A percentile compares a stretch with the other conserved stretches of the same genome.
phyloP scores from a whole-genome alignment of 2,113 vertebrate species.

The Zosterops hypoxanthus region DNA sequence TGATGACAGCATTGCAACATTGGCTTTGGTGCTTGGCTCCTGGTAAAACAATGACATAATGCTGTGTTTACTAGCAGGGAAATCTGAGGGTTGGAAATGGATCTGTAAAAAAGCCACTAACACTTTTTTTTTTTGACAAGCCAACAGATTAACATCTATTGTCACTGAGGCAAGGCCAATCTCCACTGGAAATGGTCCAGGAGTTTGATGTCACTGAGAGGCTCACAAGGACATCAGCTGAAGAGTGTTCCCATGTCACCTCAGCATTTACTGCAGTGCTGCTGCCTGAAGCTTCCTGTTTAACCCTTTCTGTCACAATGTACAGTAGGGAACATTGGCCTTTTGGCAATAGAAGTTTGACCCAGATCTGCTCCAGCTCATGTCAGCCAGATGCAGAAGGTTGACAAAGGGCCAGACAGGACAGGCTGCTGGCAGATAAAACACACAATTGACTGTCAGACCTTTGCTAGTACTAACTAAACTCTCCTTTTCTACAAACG shows the following conservation, averaged over 20 bases:
- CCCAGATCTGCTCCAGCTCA: not conserved
- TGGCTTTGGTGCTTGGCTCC: constrained; percentile 50
- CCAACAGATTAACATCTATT: constrained; percentile 70
- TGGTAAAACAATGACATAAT: constrained; percentile 46
- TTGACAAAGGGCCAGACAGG: not conserved
- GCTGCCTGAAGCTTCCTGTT: not conserved
- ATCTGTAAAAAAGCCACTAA: constrained; percentile 48
- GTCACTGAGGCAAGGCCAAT: constrained; percentile 67
- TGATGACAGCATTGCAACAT: constrained; percentile 2
- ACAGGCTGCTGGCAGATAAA: not conserved
- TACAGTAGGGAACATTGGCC: not conserved
- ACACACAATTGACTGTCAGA: not conserved
- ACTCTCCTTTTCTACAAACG: not conserved
- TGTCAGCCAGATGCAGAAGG: not conserved
- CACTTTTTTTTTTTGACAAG: constrained; percentile 42
- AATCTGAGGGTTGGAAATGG: constrained; percentile 53
- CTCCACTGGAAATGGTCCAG: constrained; percentile 25
- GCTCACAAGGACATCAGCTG: constrained; percentile 26
- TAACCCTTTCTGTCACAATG: not conserved
- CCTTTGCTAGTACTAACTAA: not conserved
- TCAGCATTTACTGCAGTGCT: not conserved
- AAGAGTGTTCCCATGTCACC: constrained; percentile 18
- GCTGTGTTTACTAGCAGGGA: constrained; percentile 51
- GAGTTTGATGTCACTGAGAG: constrained; percentile 44
- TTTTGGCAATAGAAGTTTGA: not conserved